Percentiles rank a stretch among this genome's conserved stretches.
Evolutionary conservation across 23 tunicate genomes (phyloP).

Genomic region (Trididemnum nubilum): DNA sequence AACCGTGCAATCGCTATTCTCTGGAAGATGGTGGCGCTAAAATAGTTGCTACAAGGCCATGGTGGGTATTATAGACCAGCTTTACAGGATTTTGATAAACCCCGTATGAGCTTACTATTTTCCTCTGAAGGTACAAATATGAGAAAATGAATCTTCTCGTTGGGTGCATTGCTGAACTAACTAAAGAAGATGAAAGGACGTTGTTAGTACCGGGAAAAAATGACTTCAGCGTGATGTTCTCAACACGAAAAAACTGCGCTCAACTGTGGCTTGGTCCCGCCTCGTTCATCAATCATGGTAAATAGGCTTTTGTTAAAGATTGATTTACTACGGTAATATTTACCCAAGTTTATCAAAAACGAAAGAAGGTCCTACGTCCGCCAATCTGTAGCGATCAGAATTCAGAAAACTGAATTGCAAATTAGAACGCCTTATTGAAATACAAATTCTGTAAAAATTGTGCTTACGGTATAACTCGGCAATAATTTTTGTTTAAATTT

Average conservation of each 20-base stretch:
- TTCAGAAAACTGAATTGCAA: too few relatives aligned
- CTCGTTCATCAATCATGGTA: slow-evolving; percentile 96
- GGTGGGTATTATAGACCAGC: slow-evolving; percentile 46
- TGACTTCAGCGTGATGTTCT: slow-evolving; percentile 96
- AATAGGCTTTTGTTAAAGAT: too few relatives aligned
- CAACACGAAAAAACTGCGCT: slow-evolving; percentile 88
- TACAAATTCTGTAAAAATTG: too few relatives aligned
- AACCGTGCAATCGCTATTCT: slow-evolving; percentile 73
- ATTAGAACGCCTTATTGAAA: too few relatives aligned
- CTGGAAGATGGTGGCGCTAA: slow-evolving; percentile 90
- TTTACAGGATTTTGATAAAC: neutral
- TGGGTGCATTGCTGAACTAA: slow-evolving; percentile 87
- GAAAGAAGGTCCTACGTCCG: too few relatives aligned
- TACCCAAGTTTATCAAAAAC: too few relatives aligned
- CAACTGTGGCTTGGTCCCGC: slow-evolving; percentile 99
- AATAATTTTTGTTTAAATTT: too few relatives aligned
- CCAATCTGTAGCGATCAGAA: too few relatives aligned
- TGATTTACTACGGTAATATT: too few relatives aligned
- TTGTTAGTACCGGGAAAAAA: slow-evolving; percentile 74
- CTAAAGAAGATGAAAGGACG: slow-evolving; percentile 72
- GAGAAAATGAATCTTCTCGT: slow-evolving; percentile 74
- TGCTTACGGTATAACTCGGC: too few relatives aligned
- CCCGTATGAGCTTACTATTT: neutral
- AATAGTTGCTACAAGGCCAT: slow-evolving; percentile 68
- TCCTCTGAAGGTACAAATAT: slow-evolving; percentile 59